Evolutionary conservation across 1,140 invertebrate species (phyloP).

Genomic region (Zaprionus kolodkinae): DNA sequence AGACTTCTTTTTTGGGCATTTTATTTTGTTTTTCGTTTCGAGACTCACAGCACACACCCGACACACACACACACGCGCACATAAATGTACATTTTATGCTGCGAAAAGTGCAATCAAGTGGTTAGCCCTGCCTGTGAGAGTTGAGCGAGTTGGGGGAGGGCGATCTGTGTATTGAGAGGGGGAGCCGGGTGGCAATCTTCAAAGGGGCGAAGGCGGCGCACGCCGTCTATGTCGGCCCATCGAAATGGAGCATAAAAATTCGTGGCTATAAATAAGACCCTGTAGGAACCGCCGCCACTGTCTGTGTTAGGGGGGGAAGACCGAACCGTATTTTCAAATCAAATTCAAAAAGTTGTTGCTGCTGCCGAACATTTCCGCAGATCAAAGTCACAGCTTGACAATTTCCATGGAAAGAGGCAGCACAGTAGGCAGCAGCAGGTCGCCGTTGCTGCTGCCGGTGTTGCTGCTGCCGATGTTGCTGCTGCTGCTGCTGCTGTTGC

Average conservation of each 20-base stretch:
- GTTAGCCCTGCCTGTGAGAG: constrained; percentile 43
- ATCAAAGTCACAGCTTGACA: constrained; percentile 83
- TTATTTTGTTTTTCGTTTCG: constrained; percentile 17
- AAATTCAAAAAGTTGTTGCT: constrained; percentile 77
- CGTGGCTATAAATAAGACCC: constrained; percentile 79
- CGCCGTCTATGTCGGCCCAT: constrained; percentile 62
- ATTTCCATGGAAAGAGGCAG: constrained; percentile 66
- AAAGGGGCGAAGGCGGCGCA: constrained; percentile 59
- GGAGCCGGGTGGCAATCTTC: constrained; percentile 57
- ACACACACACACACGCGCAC: constrained; percentile 3
- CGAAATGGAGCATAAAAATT: constrained; percentile 82
- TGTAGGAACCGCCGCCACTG: constrained; percentile 54
- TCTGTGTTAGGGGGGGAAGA: constrained; percentile 16
- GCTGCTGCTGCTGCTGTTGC: constrained; percentile 48
- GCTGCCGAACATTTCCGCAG: constrained; percentile 76
- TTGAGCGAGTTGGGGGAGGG: constrained; percentile 2
- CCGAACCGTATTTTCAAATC: constrained; percentile 72
- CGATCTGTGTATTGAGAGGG: not conserved
- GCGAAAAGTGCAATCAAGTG: constrained; percentile 81
- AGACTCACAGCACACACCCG: constrained; percentile 22
- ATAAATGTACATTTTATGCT: constrained; percentile 82
- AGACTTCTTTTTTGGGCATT: constrained; percentile 21
- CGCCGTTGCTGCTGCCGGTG: constrained; percentile 48
- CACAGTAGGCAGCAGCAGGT: constrained; percentile 7
- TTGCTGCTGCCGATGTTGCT: constrained; percentile 37